A percentile compares a stretch with the other conserved stretches of the same genome.
Conservation (phyloP, 1,140 invertebrate genomes). For the Plutomurus gul region DNA sequence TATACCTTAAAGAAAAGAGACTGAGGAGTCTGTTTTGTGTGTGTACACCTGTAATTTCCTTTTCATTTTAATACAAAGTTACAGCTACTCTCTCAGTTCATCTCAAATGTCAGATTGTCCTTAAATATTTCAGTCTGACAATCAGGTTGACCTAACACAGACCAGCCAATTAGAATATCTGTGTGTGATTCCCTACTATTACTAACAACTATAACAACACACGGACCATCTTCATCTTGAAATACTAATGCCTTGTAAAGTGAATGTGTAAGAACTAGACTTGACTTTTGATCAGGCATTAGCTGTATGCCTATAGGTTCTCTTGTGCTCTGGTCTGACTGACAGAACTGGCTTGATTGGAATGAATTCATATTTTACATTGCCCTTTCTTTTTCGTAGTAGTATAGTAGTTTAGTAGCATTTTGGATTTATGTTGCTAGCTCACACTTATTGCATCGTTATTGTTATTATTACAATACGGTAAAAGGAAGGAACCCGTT, state of each 20-base stretch:
- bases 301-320: too few relatives aligned
- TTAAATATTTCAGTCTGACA: neutral
- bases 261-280: too few relatives aligned
- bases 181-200: too few relatives aligned
- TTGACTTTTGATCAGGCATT: too few relatives aligned
- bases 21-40: too few relatives aligned
- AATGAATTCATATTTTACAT: too few relatives aligned
- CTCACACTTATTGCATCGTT: conserved; percentile 27
- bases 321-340: too few relatives aligned
- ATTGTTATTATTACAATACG: conserved; percentile 9
- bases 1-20: neutral
- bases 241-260: too few relatives aligned
- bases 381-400: neutral
- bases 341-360: too few relatives aligned
- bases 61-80: conserved; percentile 5
- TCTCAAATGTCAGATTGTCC: neutral
- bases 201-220: neutral
- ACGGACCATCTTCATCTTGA: neutral
- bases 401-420: neutral
- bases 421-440: neutral
- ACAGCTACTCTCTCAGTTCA: neutral
- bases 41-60: conserved; percentile 19
- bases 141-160: conserved; percentile 15
- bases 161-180: too few relatives aligned
- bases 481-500: conserved; percentile 25